A percentile compares a stretch with the other conserved stretches of the same genome.
Evolutionary conservation across 2,888 invertebrate genomes (phyloP).

Genomic region (Eupithecia inturbata): DNA sequence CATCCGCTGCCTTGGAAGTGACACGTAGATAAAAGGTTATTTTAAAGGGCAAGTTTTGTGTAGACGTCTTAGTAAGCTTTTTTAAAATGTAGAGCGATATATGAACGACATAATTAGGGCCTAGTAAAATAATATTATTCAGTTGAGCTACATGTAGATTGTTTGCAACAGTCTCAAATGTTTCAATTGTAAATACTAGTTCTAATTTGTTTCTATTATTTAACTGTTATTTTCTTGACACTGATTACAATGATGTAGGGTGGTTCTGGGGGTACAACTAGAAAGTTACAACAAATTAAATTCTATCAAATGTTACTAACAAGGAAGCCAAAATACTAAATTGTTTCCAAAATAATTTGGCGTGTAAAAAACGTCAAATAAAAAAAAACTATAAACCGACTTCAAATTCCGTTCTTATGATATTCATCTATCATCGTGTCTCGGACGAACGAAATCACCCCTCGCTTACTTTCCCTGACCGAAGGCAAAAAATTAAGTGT

Average conservation of each 20-base stretch:
- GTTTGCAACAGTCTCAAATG: too few relatives aligned
- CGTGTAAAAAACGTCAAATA: too few relatives aligned
- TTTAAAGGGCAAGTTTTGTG: slow-evolving; percentile 9
- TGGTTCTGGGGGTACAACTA: background rate
- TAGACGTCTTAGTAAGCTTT: background rate
- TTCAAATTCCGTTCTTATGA: too few relatives aligned
- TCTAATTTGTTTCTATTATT: too few relatives aligned
- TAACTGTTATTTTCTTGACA: too few relatives aligned
- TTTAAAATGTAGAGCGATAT: background rate
- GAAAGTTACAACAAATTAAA: background rate
- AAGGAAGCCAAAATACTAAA: background rate
- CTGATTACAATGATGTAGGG: background rate
- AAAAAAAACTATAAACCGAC: too few relatives aligned
- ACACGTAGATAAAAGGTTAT: slow-evolving; percentile 11
- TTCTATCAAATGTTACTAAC: background rate
- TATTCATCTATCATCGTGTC: too few relatives aligned
- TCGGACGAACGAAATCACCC: too few relatives aligned
- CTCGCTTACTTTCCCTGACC: too few relatives aligned
- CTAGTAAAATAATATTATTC: background rate
- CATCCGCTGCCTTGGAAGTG: slow-evolving; percentile 5
- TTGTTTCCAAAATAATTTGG: background rate
- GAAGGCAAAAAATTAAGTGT: too few relatives aligned
- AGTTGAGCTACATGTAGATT: too few relatives aligned
- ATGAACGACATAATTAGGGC: background rate
- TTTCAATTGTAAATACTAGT: too few relatives aligned